Conservation (phyloP, 2,797 vertebrate species). For the Anolis apletophallus region DNA sequence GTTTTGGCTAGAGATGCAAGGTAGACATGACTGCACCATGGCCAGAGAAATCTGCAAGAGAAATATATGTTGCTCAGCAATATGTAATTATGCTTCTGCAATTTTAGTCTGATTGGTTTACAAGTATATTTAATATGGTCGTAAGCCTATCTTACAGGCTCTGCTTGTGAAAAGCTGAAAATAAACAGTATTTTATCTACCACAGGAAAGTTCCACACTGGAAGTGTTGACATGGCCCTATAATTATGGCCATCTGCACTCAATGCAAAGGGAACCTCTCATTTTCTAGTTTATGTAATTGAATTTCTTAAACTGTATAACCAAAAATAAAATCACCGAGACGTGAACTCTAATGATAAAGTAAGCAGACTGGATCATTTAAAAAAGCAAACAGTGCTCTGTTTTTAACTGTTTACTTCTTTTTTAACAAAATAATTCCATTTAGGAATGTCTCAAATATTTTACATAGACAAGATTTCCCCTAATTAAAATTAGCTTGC, state of each 20-base stretch:
- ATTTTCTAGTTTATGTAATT: constrained; percentile 64
- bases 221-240: constrained; percentile 59
- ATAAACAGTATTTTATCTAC: constrained; percentile 64
- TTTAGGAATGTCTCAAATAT: constrained; percentile 41
- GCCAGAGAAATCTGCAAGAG: not conserved
- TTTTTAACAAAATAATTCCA: constrained; percentile 3
- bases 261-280: constrained; percentile 64
- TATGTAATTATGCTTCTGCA: not conserved
- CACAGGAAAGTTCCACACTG: constrained; percentile 50
- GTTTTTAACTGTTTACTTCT: constrained; percentile 63
- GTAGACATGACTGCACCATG: not conserved
- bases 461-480: constrained; percentile 66
- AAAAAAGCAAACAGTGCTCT: constrained; percentile 50
- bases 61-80: not conserved
- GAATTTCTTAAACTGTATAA: constrained; percentile 50
- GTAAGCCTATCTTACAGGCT: constrained; percentile 29
- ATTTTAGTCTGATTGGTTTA: constrained; percentile 34
- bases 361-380: constrained; percentile 40
- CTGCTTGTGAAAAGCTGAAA: constrained; percentile 46
- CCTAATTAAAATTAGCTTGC: constrained; percentile 61
- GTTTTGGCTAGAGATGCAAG: not conserved
- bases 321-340: constrained; percentile 6
- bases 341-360: constrained; percentile 63
- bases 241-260: constrained; percentile 61
- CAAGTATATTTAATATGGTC: not conserved